Evolutionary conservation across 2,888 invertebrate species (phyloP).

Genomic region (Blastobasis lacticolella): DNA sequence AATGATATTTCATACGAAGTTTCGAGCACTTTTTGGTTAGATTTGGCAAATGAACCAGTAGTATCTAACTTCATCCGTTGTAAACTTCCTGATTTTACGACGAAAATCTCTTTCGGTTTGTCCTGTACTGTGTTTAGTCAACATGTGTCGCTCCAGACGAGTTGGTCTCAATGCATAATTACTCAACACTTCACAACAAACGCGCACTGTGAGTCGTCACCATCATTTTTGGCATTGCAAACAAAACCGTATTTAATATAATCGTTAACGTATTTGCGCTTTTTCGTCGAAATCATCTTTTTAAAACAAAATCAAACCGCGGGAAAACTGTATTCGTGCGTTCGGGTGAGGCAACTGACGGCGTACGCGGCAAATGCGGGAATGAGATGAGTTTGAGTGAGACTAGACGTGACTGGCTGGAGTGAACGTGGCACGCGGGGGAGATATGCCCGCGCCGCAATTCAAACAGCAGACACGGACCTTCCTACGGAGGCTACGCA

Average conservation of each 20-base stretch:
- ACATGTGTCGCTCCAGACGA: slow-evolving; percentile 10
- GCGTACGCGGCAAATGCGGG: no score
- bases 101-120: slow-evolving; percentile 5
- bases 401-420: neutral
- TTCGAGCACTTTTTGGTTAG: neutral
- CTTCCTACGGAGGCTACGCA: neutral
- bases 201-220: slow-evolving; percentile 13
- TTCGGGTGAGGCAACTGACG: neutral
- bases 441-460: neutral
- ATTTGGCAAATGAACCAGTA: neutral
- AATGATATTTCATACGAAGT: neutral
- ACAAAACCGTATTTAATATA: neutral
- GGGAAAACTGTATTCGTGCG: neutral
- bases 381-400: neutral
- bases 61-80: neutral
- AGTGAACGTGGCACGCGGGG: neutral
- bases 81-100: neutral
- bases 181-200: slow-evolving; percentile 11
- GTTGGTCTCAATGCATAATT: slow-evolving; percentile 13
- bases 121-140: slow-evolving; percentile 12
- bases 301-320: slow-evolving; percentile 5
- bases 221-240: slow-evolving; percentile 13
- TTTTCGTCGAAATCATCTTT: slow-evolving; percentile 1
- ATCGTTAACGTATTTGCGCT: neutral
- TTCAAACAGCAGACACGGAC: neutral